A percentile compares a stretch with the other conserved stretches of the same genome.
Conservation (phyloP, 2,797 vertebrate genomes). For the Lagorchestes hirsutus region DNA sequence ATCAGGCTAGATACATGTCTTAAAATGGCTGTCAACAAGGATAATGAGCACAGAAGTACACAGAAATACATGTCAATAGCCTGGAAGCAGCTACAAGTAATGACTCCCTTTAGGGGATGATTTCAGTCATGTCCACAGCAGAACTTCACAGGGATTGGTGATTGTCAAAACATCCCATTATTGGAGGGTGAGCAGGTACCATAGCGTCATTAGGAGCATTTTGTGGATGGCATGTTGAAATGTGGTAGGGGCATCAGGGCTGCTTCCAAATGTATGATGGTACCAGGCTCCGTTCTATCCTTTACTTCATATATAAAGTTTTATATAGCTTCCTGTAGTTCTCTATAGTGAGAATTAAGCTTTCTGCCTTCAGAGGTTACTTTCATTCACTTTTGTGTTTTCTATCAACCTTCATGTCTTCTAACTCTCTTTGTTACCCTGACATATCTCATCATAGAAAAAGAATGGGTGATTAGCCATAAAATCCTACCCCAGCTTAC, state of each 20-base stretch:
- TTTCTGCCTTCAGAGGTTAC: neutral
- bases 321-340: neutral
- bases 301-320: neutral
- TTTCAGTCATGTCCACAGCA: neutral
- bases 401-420: neutral
- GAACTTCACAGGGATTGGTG: neutral
- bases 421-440: neutral
- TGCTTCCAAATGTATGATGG: neutral
- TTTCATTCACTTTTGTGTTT: neutral
- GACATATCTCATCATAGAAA: neutral
- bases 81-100: neutral
- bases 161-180: neutral
- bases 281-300: neutral
- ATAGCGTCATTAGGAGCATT: neutral
- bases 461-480: neutral
- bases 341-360: neutral
- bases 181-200: neutral
- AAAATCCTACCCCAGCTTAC: neutral
- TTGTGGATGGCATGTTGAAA: neutral
- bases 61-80: neutral
- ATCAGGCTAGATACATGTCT: neutral
- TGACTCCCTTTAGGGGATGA: neutral
- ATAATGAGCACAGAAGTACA: neutral
- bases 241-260: neutral
- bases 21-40: neutral